These are phyloP conservation scores for Tympanuchus pallidicinctus DNA, from an alignment of 2,113 vertebrate species.

Conservation along the genomic window DNA sequence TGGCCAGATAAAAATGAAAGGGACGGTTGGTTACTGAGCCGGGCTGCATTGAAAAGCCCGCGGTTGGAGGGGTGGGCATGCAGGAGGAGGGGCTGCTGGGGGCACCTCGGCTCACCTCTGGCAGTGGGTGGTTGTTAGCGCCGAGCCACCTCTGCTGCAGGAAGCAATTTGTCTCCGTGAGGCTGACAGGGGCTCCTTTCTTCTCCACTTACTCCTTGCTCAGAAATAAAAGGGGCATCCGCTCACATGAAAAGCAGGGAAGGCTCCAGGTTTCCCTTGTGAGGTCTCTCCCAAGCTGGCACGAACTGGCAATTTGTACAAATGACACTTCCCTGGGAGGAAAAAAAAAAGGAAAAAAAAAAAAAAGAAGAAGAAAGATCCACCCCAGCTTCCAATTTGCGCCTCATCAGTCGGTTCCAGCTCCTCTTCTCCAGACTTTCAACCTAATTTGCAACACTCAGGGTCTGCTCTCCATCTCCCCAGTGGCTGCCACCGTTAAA, in stretches of 20 bases:
- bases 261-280: slow-evolving; percentile 55
- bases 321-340: slow-evolving; percentile 54
- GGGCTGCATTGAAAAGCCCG: background rate
- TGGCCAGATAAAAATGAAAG: slow-evolving; percentile 34
- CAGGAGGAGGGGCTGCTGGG: background rate
- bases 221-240: slow-evolving; percentile 63
- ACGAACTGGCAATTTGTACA: slow-evolving; percentile 66
- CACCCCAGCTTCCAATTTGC: slow-evolving; percentile 43
- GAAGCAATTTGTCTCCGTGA: slow-evolving; percentile 57
- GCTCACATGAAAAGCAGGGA: slow-evolving; percentile 63
- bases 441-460: background rate
- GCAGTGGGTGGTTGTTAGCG: slow-evolving; percentile 24
- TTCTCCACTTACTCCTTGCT: slow-evolving; percentile 61
- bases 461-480: background rate
- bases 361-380: background rate
- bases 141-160: slow-evolving; percentile 36
- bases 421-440: background rate
- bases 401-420: background rate
- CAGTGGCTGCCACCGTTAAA: accelerated
- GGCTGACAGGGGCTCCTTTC: slow-evolving; percentile 56
- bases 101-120: slow-evolving; percentile 22
- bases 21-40: background rate
- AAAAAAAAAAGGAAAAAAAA: background rate
- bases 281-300: slow-evolving; percentile 53
- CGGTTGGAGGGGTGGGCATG: background rate